phyloP scores from a whole-genome alignment of 2,888 invertebrate species.

The Dryomyza anilis region DNA sequence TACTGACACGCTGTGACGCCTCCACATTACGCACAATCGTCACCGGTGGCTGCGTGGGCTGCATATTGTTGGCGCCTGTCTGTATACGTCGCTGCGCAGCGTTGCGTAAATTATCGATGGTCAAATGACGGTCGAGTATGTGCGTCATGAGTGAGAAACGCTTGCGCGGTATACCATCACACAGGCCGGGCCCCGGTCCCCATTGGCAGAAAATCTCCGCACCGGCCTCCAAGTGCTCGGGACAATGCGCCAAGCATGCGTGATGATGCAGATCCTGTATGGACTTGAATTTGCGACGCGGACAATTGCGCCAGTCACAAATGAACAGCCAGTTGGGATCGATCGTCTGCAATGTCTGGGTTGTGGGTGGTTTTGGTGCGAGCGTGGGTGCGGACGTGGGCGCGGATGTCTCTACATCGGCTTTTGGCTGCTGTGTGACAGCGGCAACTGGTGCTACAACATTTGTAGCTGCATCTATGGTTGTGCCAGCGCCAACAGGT shows the following conservation, averaged over 20 bases:
- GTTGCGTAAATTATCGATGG: constrained; percentile 65
- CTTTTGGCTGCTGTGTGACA: constrained; percentile 38
- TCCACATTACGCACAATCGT: constrained; percentile 58
- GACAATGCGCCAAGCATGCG: constrained; percentile 84
- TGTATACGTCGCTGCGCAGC: constrained; percentile 55
- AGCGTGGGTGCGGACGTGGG: neutral
- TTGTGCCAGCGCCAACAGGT: neutral
- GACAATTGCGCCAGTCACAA: constrained; percentile 95
- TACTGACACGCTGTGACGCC: constrained; percentile 39
- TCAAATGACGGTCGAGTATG: constrained; percentile 92
- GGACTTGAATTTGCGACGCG: constrained; percentile 74
- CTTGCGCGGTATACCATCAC: constrained; percentile 87
- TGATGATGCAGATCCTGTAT: constrained; percentile 85
- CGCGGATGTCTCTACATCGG: constrained; percentile 25
- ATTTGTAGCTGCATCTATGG: neutral
- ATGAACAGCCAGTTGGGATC: constrained; percentile 67
- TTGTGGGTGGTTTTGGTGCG: constrained; percentile 12
- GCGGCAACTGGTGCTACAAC: no score
- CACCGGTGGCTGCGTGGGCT: constrained; percentile 53
- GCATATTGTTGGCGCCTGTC: constrained; percentile 50
- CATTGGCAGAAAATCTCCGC: constrained; percentile 87
- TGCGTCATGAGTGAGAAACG: constrained; percentile 97
- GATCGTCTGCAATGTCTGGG: constrained; percentile 34
- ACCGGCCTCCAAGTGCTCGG: constrained; percentile 66
- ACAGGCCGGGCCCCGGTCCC: constrained; percentile 70